phyloP scores from a whole-genome alignment of 2,888 invertebrate species.

The Cordylochernes scorpioides region DNA sequence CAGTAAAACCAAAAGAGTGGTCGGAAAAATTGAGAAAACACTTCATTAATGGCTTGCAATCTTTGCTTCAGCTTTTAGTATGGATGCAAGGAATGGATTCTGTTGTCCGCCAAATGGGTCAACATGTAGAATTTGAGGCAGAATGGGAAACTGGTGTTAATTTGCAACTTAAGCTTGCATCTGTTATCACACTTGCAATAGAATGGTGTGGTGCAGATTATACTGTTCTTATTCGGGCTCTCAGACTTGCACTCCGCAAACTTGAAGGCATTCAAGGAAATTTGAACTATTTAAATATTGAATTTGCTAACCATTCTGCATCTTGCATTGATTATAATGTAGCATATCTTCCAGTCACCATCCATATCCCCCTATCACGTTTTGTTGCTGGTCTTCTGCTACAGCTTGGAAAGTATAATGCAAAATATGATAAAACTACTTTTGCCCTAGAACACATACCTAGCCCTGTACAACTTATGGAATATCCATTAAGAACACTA shows the following conservation, averaged over 20 bases:
- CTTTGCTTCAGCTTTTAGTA: conserved; percentile 49
- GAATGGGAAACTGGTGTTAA: conserved; percentile 99
- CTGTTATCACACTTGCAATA: conserved; percentile 54
- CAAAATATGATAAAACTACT: conserved; percentile 47
- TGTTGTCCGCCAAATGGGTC: conserved; percentile 47
- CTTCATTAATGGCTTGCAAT: conserved; percentile 58
- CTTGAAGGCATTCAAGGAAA: conserved; percentile 30
- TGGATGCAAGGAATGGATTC: conserved; percentile 57
- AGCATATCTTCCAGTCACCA: conserved; percentile 54
- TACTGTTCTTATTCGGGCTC: conserved; percentile 41
- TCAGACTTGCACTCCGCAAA: conserved; percentile 36
- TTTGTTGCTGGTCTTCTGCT: conserved; percentile 67
- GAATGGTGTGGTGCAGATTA: conserved; percentile 70
- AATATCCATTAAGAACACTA: conserved; percentile 55
- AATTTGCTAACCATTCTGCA: conserved; percentile 22
- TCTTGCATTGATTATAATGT: conserved; percentile 73
- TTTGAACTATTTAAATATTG: conserved; percentile 7
- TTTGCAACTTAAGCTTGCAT: conserved; percentile 70
- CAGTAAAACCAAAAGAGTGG: conserved; percentile 53
- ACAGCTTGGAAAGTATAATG: conserved; percentile 43
- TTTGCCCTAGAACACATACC: conserved; percentile 39
- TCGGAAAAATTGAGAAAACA: conserved; percentile 50
- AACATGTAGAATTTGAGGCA: conserved; percentile 94
- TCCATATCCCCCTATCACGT: conserved; percentile 74
- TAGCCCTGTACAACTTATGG: conserved; percentile 49